Evolutionary conservation across 2,797 vertebrate genomes (phyloP).

Genomic region (Poecilia gillii): DNA sequence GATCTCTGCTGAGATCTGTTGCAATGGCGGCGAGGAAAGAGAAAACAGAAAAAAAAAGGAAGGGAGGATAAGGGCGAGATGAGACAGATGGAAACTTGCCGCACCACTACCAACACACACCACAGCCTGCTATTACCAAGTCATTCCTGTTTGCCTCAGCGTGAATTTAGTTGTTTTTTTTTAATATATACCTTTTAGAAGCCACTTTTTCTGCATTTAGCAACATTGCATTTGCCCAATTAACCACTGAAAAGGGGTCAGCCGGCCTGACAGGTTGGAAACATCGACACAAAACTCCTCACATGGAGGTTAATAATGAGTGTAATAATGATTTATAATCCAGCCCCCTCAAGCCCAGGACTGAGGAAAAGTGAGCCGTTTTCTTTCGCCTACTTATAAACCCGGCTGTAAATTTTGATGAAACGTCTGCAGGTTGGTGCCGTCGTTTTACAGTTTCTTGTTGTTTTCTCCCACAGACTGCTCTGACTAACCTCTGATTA

Average conservation of each 20-base stretch:
- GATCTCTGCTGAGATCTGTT: constrained; percentile 62
- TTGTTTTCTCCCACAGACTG: constrained; percentile 2
- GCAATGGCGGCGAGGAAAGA: constrained; percentile 26
- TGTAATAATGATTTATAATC: background rate
- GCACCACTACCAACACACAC: constrained; percentile 25
- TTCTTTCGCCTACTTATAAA: background rate
- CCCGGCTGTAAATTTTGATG: constrained; percentile 5
- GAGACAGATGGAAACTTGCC: constrained; percentile 43
- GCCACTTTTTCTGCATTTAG: background rate
- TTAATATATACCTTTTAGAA: background rate
- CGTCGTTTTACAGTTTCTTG: background rate
- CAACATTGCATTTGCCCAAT: background rate
- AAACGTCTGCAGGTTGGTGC: background rate
- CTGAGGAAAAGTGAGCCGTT: background rate
- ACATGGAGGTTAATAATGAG: constrained; percentile 16
- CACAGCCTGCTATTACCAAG: constrained; percentile 27
- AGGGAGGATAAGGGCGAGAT: constrained; percentile 27
- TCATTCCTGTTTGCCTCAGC: constrained; percentile 21
- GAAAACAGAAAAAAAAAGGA: constrained; percentile 18
- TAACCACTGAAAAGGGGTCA: background rate
- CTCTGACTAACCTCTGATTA: constrained; percentile 3
- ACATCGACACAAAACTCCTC: constrained; percentile 7
- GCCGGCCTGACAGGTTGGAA: background rate
- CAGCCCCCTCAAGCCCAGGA: background rate
- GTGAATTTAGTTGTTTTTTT: background rate